phyloP scores from a whole-genome alignment of 2,888 invertebrate species.

The Sinohyriopsis cumingii region DNA sequence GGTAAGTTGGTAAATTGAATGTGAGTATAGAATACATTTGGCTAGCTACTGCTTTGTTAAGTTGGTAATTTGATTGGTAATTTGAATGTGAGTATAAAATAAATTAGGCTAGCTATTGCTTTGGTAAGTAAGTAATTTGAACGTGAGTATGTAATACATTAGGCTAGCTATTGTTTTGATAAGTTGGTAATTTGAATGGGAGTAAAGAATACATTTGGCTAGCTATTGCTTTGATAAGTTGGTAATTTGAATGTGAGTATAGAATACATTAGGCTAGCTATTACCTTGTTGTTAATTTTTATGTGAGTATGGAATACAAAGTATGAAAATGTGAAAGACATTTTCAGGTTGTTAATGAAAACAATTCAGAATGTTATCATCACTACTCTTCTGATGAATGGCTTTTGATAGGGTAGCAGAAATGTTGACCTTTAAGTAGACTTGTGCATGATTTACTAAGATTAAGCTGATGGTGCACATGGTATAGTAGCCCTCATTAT shows the following conservation, averaged over 20 bases:
- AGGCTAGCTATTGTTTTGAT: background rate
- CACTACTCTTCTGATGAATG: no score
- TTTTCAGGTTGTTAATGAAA: background rate
- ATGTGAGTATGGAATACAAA: background rate
- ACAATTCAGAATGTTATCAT: no score
- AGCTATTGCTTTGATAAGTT: background rate
- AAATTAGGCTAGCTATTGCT: background rate
- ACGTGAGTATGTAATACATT: background rate
- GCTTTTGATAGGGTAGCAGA: no score
- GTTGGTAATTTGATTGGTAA: no score
- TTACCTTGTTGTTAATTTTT: background rate
- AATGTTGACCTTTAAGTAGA: no score
- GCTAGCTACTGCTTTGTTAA: background rate
- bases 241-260: background rate
- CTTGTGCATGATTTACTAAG: no score
- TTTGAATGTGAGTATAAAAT: background rate
- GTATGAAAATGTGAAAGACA: background rate
- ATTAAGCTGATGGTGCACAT: no score
- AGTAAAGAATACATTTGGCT: background rate
- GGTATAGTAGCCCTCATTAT: no score
- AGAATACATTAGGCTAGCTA: background rate
- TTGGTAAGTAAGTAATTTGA: background rate
- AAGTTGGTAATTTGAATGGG: background rate
- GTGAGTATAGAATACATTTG: background rate
- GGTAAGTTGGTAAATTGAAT: constrained; percentile 1